phyloP scores from a whole-genome alignment of 2,113 vertebrate genomes.

The Paratilapia polleni region DNA sequence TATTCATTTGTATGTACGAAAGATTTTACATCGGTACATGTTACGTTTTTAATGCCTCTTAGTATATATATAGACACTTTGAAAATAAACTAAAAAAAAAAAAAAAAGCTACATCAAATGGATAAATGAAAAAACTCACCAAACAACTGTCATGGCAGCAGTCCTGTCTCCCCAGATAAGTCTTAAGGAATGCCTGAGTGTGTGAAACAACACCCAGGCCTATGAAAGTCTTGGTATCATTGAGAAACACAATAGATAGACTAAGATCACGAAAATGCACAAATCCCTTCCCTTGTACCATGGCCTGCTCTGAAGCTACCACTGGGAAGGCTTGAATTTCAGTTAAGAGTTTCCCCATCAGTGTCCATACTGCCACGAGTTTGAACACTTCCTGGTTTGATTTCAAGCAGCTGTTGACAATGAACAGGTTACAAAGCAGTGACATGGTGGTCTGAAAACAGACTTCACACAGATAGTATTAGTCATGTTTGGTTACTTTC shows the following conservation, averaged over 20 bases:
- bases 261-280: constrained; percentile 11
- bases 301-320: background rate
- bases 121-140: background rate
- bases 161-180: background rate
- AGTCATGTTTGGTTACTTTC: background rate
- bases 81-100: background rate
- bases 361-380: background rate
- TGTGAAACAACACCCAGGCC: constrained; percentile 54
- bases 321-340: background rate
- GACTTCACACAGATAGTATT: background rate
- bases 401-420: background rate
- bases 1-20: too few species aligned
- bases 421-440: background rate
- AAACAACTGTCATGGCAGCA: background rate
- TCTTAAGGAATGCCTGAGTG: constrained; percentile 3
- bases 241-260: constrained; percentile 20
- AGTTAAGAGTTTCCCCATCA: background rate
- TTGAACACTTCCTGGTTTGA: constrained; percentile 13
- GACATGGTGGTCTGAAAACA: background rate
- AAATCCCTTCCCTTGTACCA: background rate
- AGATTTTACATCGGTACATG: too few species aligned
- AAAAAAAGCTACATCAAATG: background rate
- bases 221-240: background rate
- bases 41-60: too few species aligned
- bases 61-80: too few species aligned